Evolutionary conservation across 2,113 vertebrate species (phyloP), one percentile per base, ranked within the genome.

Genomic region (Ceyx margarethae): DNA sequence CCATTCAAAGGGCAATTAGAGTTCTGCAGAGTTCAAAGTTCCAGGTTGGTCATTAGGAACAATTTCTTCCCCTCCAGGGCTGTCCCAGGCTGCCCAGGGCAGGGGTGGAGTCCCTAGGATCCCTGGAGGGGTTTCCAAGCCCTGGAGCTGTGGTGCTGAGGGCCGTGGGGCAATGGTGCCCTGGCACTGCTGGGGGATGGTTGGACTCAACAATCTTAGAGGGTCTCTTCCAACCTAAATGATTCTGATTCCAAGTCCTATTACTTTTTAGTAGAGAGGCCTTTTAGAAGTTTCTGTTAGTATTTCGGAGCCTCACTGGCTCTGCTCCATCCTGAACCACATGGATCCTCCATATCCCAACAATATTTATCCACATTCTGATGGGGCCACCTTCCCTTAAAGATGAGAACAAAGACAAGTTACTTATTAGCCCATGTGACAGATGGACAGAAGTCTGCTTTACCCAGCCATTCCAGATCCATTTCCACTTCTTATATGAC

Each of bases 361-460:
- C 73, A 89, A 66, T 66, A 64, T 85, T 87, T 89, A 85, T 31
- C 66, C 62, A 80, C 56, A 69, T 69, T 95, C 79, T 85, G 71
- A 89, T 76, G 62, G 45, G 74, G 64, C 15, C 45, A 87, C 71
- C 28, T 62, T 89, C 28, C 79, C 68, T 31, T 48, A 80, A 95
- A 79, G 53, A 78, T 0, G 3, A 64, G 50, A 95, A 86, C 69
- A 91, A 91, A 75, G 81, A 87, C 15, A 64, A 91, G 65, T 78
- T 77, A 69, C 35, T 92, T 75, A 65, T 45, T 75, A 89, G 53
- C 17, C 62, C 61, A 26, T 35, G 31, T 67, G 76, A 95, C 88
- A 95, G 88, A 95, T 83, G 76, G 76, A 91, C 87, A 93, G 48
- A 91, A 88, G 78, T 79, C 79, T 87, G 87, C 57, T 91, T 79